Percentiles rank a stretch among this genome's conserved stretches.
Conservation (phyloP, 2,113 vertebrate species). For the Chloroceryle aenea region DNA sequence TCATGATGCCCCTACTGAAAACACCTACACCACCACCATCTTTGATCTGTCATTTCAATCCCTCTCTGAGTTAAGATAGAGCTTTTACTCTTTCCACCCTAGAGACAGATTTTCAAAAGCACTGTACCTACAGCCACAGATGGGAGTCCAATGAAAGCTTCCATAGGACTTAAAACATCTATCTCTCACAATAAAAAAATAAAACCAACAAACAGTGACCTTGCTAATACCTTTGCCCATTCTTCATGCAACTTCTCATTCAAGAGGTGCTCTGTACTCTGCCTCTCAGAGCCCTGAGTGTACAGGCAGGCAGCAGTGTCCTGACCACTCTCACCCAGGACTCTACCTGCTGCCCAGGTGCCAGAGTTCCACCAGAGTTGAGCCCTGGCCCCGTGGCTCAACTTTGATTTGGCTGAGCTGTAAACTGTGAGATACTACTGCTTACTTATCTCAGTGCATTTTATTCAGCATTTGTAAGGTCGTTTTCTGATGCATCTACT, state of each 20-base stretch:
- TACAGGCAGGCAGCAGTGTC: accelerated
- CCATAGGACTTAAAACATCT: background rate
- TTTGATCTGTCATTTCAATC: background rate
- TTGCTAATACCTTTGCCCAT: background rate
- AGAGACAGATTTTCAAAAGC: background rate
- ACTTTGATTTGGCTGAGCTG: background rate
- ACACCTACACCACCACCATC: background rate
- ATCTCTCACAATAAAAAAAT: background rate
- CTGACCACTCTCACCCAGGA: background rate
- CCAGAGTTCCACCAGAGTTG: background rate
- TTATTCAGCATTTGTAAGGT: background rate
- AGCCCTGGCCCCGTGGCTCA: background rate
- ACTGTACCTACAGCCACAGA: background rate
- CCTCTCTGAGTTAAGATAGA: background rate
- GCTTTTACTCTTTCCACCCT: background rate
- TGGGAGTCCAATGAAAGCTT: background rate
- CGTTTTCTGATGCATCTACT: background rate
- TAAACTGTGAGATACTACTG: background rate
- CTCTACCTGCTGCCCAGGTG: accelerated
- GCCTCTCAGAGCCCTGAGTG: background rate
- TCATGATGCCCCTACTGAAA: background rate
- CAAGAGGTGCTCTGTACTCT: background rate
- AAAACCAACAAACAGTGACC: background rate
- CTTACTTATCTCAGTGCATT: background rate
- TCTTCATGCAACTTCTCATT: background rate